Conservation (phyloP, 1,140 invertebrate species). For the Drosophila ohnishii region DNA sequence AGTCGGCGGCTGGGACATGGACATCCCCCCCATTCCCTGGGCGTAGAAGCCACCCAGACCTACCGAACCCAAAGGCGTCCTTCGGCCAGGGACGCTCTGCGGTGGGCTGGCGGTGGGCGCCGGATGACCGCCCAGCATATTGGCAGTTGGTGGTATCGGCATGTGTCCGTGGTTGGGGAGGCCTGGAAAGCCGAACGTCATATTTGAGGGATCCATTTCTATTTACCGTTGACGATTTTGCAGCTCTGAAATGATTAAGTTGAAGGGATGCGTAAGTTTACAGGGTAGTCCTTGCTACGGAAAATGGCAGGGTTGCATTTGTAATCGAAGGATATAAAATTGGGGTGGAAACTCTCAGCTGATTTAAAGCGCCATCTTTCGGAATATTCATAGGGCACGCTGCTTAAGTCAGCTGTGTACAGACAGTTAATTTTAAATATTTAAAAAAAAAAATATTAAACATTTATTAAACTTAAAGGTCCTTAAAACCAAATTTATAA, state of each 20-base stretch:
- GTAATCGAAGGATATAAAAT: neutral
- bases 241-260: slow-evolving; percentile 20
- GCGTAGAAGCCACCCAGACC: slow-evolving; percentile 91
- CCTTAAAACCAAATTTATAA: no score
- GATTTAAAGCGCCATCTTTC: slow-evolving; percentile 4
- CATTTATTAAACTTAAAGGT: neutral
- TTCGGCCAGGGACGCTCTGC: slow-evolving; percentile 82
- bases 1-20: slow-evolving; percentile 84
- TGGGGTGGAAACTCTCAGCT: slow-evolving; percentile 24
- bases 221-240: neutral
- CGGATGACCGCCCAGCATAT: slow-evolving; percentile 71
- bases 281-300: slow-evolving; percentile 16
- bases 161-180: slow-evolving; percentile 75
- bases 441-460: neutral
- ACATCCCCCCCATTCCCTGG: slow-evolving; percentile 84
- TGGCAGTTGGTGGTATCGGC: slow-evolving; percentile 79
- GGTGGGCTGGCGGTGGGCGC: slow-evolving; percentile 79
- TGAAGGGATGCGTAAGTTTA: slow-evolving; percentile 29
- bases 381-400: neutral
- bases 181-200: slow-evolving; percentile 75
- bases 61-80: slow-evolving; percentile 92
- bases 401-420: neutral
- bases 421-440: slow-evolving; percentile 6
- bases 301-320: slow-evolving; percentile 31
- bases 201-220: slow-evolving; percentile 78